Evolutionary conservation across 2,888 invertebrate genomes (phyloP).

Genomic region (Stegana nigrithorax): DNA sequence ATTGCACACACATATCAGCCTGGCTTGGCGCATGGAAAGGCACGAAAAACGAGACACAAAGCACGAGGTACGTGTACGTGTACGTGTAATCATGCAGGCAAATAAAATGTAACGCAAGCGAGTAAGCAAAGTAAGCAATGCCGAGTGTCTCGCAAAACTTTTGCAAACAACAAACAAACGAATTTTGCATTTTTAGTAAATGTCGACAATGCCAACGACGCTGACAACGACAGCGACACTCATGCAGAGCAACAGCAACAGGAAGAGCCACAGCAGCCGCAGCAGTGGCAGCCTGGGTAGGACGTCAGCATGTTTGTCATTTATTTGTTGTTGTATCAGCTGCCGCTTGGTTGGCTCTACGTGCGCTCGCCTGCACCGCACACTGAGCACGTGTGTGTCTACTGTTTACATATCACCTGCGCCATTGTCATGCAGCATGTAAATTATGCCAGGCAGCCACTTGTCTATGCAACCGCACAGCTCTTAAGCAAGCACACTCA

Average conservation of each 20-base stretch:
- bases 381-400: too few relatives aligned
- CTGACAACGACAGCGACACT: neutral
- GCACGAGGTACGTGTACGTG: neutral
- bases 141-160: too few relatives aligned
- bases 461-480: constrained; percentile 19
- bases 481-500: constrained; percentile 17
- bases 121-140: too few relatives aligned
- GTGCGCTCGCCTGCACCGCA: neutral
- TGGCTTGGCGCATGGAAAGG: neutral
- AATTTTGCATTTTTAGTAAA: constrained; percentile 17
- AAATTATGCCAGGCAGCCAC: constrained; percentile 47
- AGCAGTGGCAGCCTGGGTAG: neutral
- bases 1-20: neutral
- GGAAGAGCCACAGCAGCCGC: neutral
- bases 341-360: neutral
- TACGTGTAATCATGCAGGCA: neutral
- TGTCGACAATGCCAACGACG: neutral
- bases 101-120: too few relatives aligned
- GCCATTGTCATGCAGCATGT: constrained; percentile 33
- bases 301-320: neutral
- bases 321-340: neutral
- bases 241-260: neutral
- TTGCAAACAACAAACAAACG: constrained; percentile 17
- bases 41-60: neutral
- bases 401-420: constrained; percentile 16